Percentiles rank a stretch among this genome's conserved stretches.
Conservation (phyloP, 2,888 invertebrate species). For the Stenchaetothrips biformis region DNA sequence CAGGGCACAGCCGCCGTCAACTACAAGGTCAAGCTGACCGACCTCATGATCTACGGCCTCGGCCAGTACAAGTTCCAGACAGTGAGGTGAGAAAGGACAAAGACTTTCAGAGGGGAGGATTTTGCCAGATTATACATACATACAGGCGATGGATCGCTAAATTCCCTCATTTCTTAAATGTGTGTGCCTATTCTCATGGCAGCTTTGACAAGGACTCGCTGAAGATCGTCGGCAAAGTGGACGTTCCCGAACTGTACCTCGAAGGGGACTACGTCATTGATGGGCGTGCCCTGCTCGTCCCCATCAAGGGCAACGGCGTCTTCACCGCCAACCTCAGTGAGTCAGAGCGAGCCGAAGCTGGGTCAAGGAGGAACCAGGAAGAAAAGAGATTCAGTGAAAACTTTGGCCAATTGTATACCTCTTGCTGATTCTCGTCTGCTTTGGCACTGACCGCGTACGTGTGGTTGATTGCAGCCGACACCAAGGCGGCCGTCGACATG, state of each 20-base stretch:
- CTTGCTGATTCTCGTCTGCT: neutral
- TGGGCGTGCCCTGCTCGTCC: conserved; percentile 39
- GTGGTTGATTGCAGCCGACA: conserved; percentile 53
- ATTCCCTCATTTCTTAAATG: neutral
- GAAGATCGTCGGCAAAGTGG: conserved; percentile 36
- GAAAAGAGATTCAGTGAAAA: too few relatives aligned
- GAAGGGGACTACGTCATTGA: conserved; percentile 39
- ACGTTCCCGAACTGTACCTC: conserved; percentile 36
- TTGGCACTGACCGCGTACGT: neutral
- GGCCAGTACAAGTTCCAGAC: conserved; percentile 52
- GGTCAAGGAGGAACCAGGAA: too few relatives aligned
- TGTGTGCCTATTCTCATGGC: neutral
- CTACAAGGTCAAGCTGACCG: conserved; percentile 53
- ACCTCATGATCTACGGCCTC: conserved; percentile 49
- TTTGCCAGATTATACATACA: neutral
- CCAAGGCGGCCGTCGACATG: conserved; percentile 60
- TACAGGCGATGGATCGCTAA: neutral
- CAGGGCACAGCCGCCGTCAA: conserved; percentile 53
- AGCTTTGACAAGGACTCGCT: conserved; percentile 35
- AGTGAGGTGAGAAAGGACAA: conserved; percentile 49
- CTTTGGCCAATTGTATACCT: too few relatives aligned
- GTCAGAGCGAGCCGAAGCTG: too few relatives aligned
- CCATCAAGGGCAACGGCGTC: conserved; percentile 39
- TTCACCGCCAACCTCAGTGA: conserved; percentile 40
- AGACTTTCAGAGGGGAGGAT: too few relatives aligned